Conservation (phyloP, 2,113 vertebrate species). For the Ahaetulla prasina region DNA sequence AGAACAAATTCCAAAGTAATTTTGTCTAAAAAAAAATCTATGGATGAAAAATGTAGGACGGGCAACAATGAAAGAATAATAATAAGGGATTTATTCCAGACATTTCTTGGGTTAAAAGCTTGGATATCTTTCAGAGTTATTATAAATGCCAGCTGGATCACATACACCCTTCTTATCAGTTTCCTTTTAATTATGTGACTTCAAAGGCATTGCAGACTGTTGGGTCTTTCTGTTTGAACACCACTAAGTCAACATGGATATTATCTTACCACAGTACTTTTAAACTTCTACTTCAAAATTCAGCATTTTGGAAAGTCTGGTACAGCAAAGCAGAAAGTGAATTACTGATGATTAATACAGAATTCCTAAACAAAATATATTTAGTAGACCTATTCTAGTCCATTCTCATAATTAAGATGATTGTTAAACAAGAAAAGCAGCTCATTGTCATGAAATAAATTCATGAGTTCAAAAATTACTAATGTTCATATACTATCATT, state of each 20-base stretch:
- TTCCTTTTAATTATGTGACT: constrained; percentile 22
- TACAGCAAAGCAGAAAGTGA: neutral
- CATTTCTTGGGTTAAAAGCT: neutral
- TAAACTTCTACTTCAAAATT: constrained; percentile 12
- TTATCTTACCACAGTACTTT: constrained; percentile 20
- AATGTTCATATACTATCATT: neutral
- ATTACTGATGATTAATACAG: constrained; percentile 10
- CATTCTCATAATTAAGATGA: neutral
- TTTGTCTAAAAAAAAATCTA: neutral
- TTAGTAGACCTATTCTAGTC: neutral
- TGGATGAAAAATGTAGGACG: neutral
- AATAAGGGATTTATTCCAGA: neutral
- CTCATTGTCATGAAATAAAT: neutral
- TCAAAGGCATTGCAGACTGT: constrained; percentile 14
- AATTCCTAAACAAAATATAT: neutral
- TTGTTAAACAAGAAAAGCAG: neutral
- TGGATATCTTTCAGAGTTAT: neutral
- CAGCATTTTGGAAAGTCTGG: constrained; percentile 13
- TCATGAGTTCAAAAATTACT: neutral
- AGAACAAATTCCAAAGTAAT: neutral
- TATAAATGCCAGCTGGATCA: neutral
- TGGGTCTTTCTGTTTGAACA: constrained; percentile 11
- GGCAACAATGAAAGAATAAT: neutral
- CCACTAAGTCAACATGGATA: constrained; percentile 7
- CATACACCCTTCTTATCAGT: constrained; percentile 9